Percentiles rank a stretch among this genome's conserved stretches.
Evolutionary conservation across 2,113 vertebrate species (phyloP).

Genomic region (Mormyrus lacerda): DNA sequence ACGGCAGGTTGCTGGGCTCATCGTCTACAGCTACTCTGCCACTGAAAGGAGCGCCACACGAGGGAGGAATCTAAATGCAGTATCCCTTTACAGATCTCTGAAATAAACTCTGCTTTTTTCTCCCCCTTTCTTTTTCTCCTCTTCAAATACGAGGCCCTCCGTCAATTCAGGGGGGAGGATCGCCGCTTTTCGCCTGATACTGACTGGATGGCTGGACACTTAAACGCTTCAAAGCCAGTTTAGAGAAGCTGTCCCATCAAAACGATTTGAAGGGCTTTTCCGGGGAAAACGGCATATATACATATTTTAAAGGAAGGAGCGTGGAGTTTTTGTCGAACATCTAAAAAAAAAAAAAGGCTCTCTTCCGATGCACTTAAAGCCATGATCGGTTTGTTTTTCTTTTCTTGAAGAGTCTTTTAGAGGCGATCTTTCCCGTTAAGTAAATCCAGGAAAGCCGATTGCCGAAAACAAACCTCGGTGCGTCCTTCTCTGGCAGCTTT

Average conservation of each 20-base stretch:
- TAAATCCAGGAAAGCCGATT: constrained; percentile 5
- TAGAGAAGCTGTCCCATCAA: neutral
- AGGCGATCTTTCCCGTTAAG: neutral
- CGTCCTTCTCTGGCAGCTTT: neutral
- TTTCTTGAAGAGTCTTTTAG: neutral
- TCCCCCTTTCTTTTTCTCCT: neutral
- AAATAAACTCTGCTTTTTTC: constrained; percentile 12
- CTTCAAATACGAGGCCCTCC: constrained; percentile 13
- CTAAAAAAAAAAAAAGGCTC: neutral
- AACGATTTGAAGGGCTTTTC: neutral
- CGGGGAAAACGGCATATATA: neutral
- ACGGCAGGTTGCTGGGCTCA: neutral
- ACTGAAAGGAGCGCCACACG: constrained; percentile 4
- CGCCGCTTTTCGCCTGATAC: neutral
- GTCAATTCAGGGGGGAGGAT: neutral
- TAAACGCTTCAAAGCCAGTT: neutral
- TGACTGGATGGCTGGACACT: constrained; percentile 9
- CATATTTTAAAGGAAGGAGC: neutral
- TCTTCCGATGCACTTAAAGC: neutral
- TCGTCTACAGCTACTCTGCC: neutral
- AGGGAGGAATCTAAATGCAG: constrained; percentile 22
- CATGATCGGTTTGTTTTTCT: neutral
- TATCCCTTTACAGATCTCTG: constrained; percentile 20
- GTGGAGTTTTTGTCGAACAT: neutral
- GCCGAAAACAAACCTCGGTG: neutral